A percentile compares a stretch with the other conserved stretches of the same genome.
phyloP scores from a whole-genome alignment of 1,140 invertebrate genomes.

The Platyscapa corneri region DNA sequence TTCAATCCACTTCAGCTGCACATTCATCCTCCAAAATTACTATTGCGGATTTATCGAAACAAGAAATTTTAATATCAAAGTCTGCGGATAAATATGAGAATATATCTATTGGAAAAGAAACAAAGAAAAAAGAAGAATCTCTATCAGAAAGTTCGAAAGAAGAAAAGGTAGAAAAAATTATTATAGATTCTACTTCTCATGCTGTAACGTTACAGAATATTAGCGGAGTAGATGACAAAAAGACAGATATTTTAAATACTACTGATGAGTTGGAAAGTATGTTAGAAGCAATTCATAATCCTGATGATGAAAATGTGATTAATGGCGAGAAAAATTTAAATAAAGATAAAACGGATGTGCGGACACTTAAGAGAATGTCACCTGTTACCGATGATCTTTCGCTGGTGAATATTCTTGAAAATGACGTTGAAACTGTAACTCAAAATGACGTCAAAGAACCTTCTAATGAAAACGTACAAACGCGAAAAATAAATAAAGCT shows the following conservation, averaged over 20 bases:
- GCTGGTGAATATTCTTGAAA: slow-evolving; percentile 71
- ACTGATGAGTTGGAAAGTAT: slow-evolving; percentile 72
- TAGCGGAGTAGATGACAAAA: slow-evolving; percentile 52
- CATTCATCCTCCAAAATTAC: slow-evolving; percentile 66
- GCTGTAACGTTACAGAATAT: not conserved
- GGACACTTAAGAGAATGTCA: slow-evolving; percentile 66
- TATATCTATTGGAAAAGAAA: slow-evolving; percentile 42
- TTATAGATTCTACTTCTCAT: not conserved
- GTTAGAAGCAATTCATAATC: slow-evolving; percentile 73
- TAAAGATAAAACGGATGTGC: slow-evolving; percentile 55
- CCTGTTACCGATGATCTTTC: slow-evolving; percentile 70
- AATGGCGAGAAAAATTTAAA: slow-evolving; percentile 62
- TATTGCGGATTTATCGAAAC: slow-evolving; percentile 60
- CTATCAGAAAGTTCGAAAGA: slow-evolving; percentile 2
- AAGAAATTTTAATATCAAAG: slow-evolving; percentile 49
- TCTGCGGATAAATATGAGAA: slow-evolving; percentile 29
- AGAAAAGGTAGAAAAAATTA: slow-evolving; percentile 53
- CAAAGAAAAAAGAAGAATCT: slow-evolving; percentile 38
- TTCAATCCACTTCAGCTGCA: slow-evolving; percentile 65
- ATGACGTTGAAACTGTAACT: slow-evolving; percentile 63
- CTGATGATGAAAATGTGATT: slow-evolving; percentile 65
- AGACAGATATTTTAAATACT: slow-evolving; percentile 65
- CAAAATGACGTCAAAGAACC: slow-evolving; percentile 37
- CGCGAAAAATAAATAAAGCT: slow-evolving; percentile 52
- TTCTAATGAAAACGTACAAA: slow-evolving; percentile 16